These are phyloP conservation scores for Hyposoter didymator DNA, from an alignment of 2,888 invertebrate genomes.

Conservation along the genomic window DNA sequence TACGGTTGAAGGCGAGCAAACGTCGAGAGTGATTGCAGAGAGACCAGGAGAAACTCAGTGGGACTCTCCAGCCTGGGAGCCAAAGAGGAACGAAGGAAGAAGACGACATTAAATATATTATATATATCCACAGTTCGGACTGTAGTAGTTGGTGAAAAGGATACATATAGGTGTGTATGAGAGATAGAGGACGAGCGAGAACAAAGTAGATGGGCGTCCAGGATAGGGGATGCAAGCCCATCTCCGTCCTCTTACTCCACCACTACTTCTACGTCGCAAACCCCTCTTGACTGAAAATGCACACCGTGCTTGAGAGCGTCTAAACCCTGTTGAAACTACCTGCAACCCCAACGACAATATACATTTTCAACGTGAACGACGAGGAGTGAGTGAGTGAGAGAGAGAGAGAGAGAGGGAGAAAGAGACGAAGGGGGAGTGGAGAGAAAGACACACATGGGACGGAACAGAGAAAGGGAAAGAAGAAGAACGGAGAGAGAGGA, in stretches of 20 bases:
- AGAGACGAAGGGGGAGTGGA: background rate
- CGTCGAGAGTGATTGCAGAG: conserved; percentile 48
- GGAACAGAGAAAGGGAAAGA: background rate
- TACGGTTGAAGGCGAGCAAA: conserved; percentile 51
- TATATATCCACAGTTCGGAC: background rate
- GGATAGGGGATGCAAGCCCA: conserved; percentile 39
- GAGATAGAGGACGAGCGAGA: conserved; percentile 28
- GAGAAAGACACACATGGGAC: conserved; percentile 21
- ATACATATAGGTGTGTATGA: conserved; percentile 16
- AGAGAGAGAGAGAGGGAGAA: conserved; percentile 5
- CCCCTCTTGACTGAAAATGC: conserved; percentile 37
- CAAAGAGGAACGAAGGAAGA: conserved; percentile 9
- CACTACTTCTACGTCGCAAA: conserved; percentile 13
- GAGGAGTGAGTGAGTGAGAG: background rate
- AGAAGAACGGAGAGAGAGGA: background rate
- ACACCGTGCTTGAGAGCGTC: conserved; percentile 19
- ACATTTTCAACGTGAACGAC: conserved; percentile 21
- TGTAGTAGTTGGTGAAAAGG: conserved; percentile 8
- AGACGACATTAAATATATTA: conserved; percentile 12
- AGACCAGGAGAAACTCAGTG: conserved; percentile 19
- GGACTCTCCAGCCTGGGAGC: conserved; percentile 19
- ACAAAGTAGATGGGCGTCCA: conserved; percentile 35
- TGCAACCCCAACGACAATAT: conserved; percentile 52
- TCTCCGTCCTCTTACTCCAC: conserved; percentile 34
- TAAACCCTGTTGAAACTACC: conserved; percentile 46